phyloP scores from a whole-genome alignment of 1,140 invertebrate genomes.

The Dryas iulia region DNA sequence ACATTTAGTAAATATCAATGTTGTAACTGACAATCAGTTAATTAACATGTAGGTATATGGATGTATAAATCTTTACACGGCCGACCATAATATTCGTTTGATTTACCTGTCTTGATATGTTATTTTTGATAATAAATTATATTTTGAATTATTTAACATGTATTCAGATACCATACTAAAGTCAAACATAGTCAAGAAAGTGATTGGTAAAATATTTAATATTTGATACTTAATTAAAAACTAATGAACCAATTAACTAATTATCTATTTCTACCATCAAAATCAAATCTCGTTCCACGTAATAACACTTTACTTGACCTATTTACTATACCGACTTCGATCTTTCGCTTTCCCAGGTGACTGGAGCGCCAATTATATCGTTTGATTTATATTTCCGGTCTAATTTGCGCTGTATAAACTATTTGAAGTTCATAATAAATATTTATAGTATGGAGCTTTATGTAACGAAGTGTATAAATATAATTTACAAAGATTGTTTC shows the following conservation, averaged over 20 bases:
- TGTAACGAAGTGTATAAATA: background rate
- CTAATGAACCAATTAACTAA: background rate
- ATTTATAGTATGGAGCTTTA: background rate
- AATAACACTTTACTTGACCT: slow-evolving; percentile 9
- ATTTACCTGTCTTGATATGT: too few relatives aligned
- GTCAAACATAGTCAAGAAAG: too few relatives aligned
- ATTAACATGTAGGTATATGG: background rate
- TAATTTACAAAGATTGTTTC: background rate
- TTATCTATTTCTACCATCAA: background rate
- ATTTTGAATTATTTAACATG: too few relatives aligned
- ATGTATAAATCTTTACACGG: too few relatives aligned
- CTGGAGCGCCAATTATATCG: slow-evolving; percentile 19
- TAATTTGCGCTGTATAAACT: slow-evolving; percentile 17
- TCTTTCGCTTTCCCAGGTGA: slow-evolving; percentile 16
- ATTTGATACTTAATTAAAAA: background rate
- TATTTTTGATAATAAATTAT: too few relatives aligned
- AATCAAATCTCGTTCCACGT: background rate
- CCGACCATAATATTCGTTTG: too few relatives aligned
- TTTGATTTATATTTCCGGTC: slow-evolving; percentile 24
- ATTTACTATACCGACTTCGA: slow-evolving; percentile 15
- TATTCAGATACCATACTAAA: too few relatives aligned
- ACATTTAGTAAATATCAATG: background rate
- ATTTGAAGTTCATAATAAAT: slow-evolving; percentile 7
- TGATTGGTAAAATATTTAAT: too few relatives aligned
- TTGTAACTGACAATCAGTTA: background rate